Evolutionary conservation across 2,888 invertebrate genomes (phyloP), one percentile per base, ranked within the genome.

Genomic region (Octonoba sinensis): DNA sequence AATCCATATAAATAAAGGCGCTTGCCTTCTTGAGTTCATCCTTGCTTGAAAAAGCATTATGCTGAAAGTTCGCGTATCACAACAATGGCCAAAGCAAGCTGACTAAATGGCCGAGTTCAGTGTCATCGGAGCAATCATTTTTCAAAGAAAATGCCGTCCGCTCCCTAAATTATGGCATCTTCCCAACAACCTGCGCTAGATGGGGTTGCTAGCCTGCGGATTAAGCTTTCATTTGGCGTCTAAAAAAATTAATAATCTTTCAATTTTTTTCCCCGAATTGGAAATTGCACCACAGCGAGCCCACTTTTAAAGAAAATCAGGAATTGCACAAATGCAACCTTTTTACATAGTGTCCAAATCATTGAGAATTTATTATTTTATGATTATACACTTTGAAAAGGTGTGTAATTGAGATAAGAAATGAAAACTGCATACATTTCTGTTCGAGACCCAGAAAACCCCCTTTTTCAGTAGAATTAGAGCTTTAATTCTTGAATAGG

Each of bases 91-190:
- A 65, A 56, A 70, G 60, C 73, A 71, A 75, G 81, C 75, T 57
- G 49, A 49, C 65, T 64, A 75, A 75, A 75, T 75, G 70, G 81
- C 74, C 47, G 65, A 64, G 47, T 75, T 82, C 81, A 70, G 70
- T 75, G 81, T 82, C 81, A 82, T 82, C 81, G 70, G 62, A 22
- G 70, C 81, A 75, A 75, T 82, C 74, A 75, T 74, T 75, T 82
- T 74, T 75, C 81, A 82, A 75, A 67, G 70, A 70, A 75, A 82
- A 74, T 70, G 75, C 74, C 64, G 74, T 62, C 74, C 70, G 70
- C 65, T 70, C 65, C 47, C 74, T 75, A 75, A 82, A 70, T 82
- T 82, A 82, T 75, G 62, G 74, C 20, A 24, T 56, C 65, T 49
- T 70, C 81, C 65, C 70, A 75, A 64, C 70, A 65, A 65, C 81